Evolutionary conservation across 2,888 invertebrate genomes (phyloP).

Genomic region (Strigamia transsilvanica): DNA sequence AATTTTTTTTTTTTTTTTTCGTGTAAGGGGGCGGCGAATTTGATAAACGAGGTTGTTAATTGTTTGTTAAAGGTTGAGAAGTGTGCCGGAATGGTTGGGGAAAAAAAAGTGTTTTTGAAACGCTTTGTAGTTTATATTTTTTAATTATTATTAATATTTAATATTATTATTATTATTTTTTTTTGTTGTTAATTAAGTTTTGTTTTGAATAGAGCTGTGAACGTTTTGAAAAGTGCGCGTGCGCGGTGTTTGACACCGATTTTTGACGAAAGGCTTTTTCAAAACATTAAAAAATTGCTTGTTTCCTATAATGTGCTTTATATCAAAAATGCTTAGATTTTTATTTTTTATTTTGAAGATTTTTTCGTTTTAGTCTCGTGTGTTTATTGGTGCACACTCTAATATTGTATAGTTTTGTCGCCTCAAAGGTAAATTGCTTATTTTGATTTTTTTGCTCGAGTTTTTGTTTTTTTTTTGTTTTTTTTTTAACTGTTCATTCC

Average conservation of each 20-base stretch:
- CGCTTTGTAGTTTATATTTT: neutral
- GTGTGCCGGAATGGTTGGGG: neutral
- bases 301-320: conserved; percentile 11
- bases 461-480: neutral
- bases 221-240: neutral
- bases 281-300: conserved; percentile 22
- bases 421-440: neutral
- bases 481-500: conserved; percentile 17
- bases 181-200: neutral
- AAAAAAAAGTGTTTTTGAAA: conserved; percentile 30
- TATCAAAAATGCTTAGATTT: conserved; percentile 27
- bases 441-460: no score
- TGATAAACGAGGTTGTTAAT: neutral
- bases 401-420: neutral
- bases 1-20: neutral
- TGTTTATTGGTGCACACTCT: neutral
- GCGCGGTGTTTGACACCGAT: neutral
- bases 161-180: neutral
- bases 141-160: neutral
- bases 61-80: neutral
- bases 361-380: conserved; percentile 20
- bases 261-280: neutral
- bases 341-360: neutral
- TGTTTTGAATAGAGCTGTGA: conserved; percentile 7
- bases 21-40: neutral